Evolutionary conservation across 1,140 invertebrate species (phyloP).

Genomic region (Zelostemma sp.): DNA sequence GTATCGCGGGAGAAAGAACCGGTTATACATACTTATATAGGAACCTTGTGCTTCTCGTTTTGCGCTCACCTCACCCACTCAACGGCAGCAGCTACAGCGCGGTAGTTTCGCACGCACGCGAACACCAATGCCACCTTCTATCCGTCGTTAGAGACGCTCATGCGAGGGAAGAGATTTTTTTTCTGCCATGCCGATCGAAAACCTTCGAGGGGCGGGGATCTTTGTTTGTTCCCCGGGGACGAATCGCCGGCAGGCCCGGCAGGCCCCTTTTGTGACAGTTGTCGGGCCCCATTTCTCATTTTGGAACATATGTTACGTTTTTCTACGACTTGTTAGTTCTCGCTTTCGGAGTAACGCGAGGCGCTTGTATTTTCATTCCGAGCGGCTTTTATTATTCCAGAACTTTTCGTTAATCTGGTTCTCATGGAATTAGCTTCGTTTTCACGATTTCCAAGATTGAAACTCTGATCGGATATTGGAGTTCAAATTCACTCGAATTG

Average conservation of each 20-base stretch:
- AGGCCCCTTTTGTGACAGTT: neutral
- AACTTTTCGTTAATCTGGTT: too few relatives aligned
- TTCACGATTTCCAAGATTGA: too few relatives aligned
- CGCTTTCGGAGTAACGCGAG: too few relatives aligned
- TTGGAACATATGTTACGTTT: neutral
- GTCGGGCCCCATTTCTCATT: neutral
- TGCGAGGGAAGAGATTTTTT: neutral
- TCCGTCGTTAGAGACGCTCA: constrained; percentile 14
- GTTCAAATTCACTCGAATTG: too few relatives aligned
- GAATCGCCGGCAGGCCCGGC: neutral
- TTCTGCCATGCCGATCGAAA: neutral
- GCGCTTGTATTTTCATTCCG: too few relatives aligned
- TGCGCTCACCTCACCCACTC: constrained; percentile 49
- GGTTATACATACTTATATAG: constrained; percentile 66
- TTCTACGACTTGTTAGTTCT: too few relatives aligned
- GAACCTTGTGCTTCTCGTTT: constrained; percentile 55
- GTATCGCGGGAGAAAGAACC: constrained; percentile 55
- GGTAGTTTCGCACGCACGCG: constrained; percentile 45
- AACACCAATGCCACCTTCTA: constrained; percentile 30
- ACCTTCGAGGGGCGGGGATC: neutral
- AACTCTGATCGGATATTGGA: too few relatives aligned
- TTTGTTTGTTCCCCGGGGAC: constrained; percentile 2
- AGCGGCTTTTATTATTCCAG: too few relatives aligned
- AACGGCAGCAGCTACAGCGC: constrained; percentile 51
- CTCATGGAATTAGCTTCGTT: too few relatives aligned